Percentiles rank a stretch among this genome's conserved stretches.
Conservation (phyloP, 1,140 invertebrate genomes). For the Bombus fervidus region DNA sequence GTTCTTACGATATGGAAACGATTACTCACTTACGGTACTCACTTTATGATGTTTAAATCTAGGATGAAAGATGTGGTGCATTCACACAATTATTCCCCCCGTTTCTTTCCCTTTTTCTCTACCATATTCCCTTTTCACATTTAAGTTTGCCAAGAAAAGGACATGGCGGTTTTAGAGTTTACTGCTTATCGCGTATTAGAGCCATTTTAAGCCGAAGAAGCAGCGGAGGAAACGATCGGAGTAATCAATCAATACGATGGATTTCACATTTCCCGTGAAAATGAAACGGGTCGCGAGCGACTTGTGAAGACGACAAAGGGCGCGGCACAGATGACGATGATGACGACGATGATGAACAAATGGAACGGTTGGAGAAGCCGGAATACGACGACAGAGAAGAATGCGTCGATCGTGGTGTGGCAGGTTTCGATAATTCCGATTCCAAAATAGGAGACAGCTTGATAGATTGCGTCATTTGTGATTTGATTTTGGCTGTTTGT, state of each 20-base stretch:
- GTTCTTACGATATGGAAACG: not conserved
- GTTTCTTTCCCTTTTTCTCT: not conserved
- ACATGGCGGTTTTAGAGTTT: not conserved
- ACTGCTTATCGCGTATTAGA: no score
- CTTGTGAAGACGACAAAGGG: not conserved
- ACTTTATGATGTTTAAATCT: not conserved
- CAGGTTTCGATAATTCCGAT: conserved; percentile 88
- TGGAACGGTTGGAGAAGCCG: conserved; percentile 67
- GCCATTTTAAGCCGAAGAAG: not conserved
- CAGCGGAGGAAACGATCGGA: no score
- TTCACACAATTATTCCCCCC: not conserved
- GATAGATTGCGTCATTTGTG: conserved; percentile 81
- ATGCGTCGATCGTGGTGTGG: conserved; percentile 86
- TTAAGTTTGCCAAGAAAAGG: not conserved
- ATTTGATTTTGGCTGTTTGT: conserved; percentile 75
- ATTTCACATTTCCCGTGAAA: not conserved
- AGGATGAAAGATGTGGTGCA: not conserved
- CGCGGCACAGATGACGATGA: not conserved
- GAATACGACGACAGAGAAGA: conserved; percentile 77
- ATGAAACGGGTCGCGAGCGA: not conserved
- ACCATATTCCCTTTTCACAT: not conserved
- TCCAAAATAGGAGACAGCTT: conserved; percentile 88
- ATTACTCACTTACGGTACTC: not conserved
- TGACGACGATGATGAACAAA: not conserved
- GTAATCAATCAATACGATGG: no score